Evolutionary conservation across 2,888 invertebrate genomes (phyloP).

Genomic region (Noctua fimbriata): DNA sequence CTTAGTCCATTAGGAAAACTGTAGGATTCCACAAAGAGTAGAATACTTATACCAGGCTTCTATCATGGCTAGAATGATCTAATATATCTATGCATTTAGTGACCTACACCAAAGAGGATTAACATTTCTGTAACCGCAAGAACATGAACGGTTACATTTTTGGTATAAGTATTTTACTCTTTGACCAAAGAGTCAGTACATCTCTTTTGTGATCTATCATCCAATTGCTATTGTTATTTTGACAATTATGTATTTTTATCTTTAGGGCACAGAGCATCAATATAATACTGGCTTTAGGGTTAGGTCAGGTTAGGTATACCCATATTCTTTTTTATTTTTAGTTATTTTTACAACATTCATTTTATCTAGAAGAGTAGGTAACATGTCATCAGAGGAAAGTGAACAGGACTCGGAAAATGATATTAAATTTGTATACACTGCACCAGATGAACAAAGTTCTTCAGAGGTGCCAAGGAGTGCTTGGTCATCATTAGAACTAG

Average conservation of each 20-base stretch:
- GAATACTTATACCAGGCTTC: too few relatives aligned
- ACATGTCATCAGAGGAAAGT: slow-evolving; percentile 43
- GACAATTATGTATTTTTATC: slow-evolving; percentile 10
- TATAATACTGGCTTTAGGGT: too few relatives aligned
- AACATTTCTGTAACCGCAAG: background rate
- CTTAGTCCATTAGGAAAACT: background rate
- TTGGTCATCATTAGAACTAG: slow-evolving; percentile 73
- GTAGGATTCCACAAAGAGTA: too few relatives aligned
- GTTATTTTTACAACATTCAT: slow-evolving; percentile 10
- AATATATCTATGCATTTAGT: background rate
- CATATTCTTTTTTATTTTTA: background rate
- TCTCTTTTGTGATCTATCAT: background rate
- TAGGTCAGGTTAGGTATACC: background rate
- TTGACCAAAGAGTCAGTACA: background rate
- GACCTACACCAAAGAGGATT: slow-evolving; percentile 8
- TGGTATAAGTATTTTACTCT: background rate
- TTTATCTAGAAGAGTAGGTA: background rate
- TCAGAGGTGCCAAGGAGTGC: slow-evolving; percentile 68
- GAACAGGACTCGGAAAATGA: background rate
- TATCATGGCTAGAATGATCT: background rate
- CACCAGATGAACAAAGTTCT: slow-evolving; percentile 61
- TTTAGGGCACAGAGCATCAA: background rate
- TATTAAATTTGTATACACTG: slow-evolving; percentile 20
- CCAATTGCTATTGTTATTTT: slow-evolving; percentile 6
- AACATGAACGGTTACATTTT: background rate